Evolutionary conservation across 2,888 invertebrate species (phyloP).

Genomic region (Tiliacea citrago): DNA sequence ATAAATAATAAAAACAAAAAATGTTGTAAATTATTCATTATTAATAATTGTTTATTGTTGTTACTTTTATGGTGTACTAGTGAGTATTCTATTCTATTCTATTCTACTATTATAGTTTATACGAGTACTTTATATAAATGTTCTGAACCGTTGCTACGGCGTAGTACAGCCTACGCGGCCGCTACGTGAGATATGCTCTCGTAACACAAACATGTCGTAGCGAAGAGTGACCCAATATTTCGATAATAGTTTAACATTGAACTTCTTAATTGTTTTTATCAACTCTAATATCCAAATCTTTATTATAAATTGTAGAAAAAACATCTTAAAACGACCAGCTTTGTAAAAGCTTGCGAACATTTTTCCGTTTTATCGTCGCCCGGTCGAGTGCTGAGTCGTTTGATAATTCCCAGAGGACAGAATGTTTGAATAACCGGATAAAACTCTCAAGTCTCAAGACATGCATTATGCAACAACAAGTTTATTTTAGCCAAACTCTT

Average conservation of each 20-base stretch:
- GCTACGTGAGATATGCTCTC: neutral
- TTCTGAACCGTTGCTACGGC: neutral
- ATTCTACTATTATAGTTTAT: neutral
- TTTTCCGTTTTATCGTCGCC: neutral
- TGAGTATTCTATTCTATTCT: too few relatives aligned
- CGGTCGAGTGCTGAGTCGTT: neutral
- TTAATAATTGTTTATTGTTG: too few relatives aligned
- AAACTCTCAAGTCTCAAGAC: neutral
- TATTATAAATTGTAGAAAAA: neutral
- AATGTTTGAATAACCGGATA: too few relatives aligned
- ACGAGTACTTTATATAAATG: neutral
- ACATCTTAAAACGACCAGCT: neutral
- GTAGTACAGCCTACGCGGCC: neutral
- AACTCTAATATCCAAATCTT: neutral
- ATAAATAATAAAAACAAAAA: too few relatives aligned
- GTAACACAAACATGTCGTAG: neutral
- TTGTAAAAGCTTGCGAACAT: neutral
- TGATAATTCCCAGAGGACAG: neutral
- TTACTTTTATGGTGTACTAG: too few relatives aligned
- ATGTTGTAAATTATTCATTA: too few relatives aligned
- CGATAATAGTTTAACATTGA: neutral
- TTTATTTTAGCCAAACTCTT: conserved; percentile 16
- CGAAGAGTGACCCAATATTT: neutral
- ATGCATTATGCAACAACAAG: conserved; percentile 9
- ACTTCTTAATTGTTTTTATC: neutral